A percentile compares a stretch with the other conserved stretches of the same genome.
These are phyloP conservation scores for Daboia siamensis DNA, from an alignment of 2,113 vertebrate species.

Conservation along the genomic window DNA sequence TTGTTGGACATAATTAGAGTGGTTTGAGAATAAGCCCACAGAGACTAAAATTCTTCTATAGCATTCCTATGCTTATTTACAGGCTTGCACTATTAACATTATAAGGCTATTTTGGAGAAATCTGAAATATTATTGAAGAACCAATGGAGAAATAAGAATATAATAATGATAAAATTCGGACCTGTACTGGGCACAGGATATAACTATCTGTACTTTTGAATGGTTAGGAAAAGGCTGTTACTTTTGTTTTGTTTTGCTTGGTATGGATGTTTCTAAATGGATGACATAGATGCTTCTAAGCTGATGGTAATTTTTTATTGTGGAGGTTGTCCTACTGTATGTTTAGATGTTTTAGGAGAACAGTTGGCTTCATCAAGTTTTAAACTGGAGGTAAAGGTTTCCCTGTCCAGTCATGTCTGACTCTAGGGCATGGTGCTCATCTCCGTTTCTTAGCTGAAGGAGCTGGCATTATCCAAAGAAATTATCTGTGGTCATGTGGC, in stretches of 20 bases:
- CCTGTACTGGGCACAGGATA: not conserved
- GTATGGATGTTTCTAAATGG: not conserved
- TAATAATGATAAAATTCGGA: not conserved
- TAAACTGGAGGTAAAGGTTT: not conserved
- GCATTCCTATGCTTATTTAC: not conserved
- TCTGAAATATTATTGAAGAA: not conserved
- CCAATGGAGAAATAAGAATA: not conserved
- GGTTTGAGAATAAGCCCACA: not conserved
- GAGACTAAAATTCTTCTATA: not conserved
- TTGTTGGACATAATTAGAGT: not conserved
- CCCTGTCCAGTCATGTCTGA: not conserved
- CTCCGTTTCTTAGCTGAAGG: not conserved
- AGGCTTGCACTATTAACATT: not conserved
- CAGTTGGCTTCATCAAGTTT: not conserved
- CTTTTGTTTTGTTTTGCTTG: not conserved
- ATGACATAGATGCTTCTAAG: not conserved
- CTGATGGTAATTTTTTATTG: not conserved
- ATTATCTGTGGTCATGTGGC: not conserved
- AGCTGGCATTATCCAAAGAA: not conserved
- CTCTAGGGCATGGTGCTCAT: not conserved
- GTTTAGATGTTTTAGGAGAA: not conserved
- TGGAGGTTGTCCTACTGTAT: not conserved
- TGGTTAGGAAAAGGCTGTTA: not conserved
- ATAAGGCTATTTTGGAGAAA: not conserved
- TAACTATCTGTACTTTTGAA: not conserved